A percentile compares a stretch with the other conserved stretches of the same genome.
These are phyloP conservation scores for Neoaliturus tenellus DNA, from an alignment of 2,888 invertebrate genomes.

Conservation along the genomic window DNA sequence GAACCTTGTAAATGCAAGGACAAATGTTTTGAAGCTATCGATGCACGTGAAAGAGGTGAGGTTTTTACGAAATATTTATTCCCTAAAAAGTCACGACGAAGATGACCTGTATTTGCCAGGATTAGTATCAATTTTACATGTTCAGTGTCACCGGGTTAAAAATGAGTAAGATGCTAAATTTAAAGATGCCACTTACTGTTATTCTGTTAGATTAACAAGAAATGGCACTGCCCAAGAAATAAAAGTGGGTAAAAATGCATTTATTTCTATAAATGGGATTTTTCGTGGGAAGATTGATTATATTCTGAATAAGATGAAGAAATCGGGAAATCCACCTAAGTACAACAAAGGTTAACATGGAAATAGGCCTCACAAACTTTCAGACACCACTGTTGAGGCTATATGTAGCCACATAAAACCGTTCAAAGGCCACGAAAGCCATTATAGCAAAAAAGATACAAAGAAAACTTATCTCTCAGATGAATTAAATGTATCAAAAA, in stretches of 20 bases:
- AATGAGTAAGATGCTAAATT: neutral
- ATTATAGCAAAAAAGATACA: neutral
- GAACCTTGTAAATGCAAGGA: no score
- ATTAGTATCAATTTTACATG: no score
- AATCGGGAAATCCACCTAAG: neutral
- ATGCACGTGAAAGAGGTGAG: no score
- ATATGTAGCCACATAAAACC: neutral
- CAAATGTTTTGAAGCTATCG: no score
- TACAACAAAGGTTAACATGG: neutral
- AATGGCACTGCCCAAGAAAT: neutral
- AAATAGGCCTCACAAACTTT: neutral
- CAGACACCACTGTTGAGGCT: neutral
- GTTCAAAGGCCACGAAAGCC: neutral
- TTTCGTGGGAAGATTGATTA: neutral
- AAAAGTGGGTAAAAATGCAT: neutral
- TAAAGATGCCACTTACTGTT: neutral
- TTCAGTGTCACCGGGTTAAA: neutral
- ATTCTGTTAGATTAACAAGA: neutral
- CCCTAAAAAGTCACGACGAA: no score
- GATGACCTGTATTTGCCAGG: no score
- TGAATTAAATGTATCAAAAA: neutral
- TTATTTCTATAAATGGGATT: neutral
- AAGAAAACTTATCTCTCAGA: neutral
- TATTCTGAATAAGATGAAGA: neutral
- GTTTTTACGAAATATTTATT: no score